These are phyloP conservation scores for Aegotheles bennettii DNA, from an alignment of 2,113 vertebrate species.

Conservation along the genomic window DNA sequence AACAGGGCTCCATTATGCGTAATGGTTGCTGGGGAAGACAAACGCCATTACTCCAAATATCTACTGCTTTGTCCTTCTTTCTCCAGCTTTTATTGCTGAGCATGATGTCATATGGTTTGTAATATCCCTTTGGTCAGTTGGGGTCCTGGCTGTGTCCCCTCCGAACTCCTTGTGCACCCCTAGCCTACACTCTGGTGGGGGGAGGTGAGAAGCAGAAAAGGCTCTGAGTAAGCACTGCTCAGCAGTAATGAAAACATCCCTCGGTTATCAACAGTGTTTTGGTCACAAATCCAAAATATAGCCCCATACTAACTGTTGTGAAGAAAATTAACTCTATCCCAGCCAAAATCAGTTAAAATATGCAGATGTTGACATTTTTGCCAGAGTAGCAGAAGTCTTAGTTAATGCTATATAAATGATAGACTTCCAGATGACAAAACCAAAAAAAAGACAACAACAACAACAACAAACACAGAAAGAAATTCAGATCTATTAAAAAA, in stretches of 20 bases:
- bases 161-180: not conserved
- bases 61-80: not conserved
- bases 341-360: not conserved
- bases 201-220: not conserved
- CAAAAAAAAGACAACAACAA: not conserved
- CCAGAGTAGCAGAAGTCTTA: not conserved
- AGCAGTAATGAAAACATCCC: not conserved
- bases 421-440: not conserved
- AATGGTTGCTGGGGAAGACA: not conserved
- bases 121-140: not conserved
- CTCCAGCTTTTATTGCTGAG: not conserved
- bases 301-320: not conserved
- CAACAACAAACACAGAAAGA: too few relatives aligned
- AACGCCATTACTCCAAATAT: fast-evolving
- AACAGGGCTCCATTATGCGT: fast-evolving
- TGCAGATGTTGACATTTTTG: not conserved
- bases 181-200: too few relatives aligned
- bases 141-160: not conserved
- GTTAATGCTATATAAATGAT: not conserved
- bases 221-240: not conserved
- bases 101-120: not conserved
- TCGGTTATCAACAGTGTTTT: not conserved
- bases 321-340: not conserved
- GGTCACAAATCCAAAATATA: not conserved
- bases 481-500: not conserved